Conservation (phyloP, 23 tunicate genomes). For the Styela clava region DNA sequence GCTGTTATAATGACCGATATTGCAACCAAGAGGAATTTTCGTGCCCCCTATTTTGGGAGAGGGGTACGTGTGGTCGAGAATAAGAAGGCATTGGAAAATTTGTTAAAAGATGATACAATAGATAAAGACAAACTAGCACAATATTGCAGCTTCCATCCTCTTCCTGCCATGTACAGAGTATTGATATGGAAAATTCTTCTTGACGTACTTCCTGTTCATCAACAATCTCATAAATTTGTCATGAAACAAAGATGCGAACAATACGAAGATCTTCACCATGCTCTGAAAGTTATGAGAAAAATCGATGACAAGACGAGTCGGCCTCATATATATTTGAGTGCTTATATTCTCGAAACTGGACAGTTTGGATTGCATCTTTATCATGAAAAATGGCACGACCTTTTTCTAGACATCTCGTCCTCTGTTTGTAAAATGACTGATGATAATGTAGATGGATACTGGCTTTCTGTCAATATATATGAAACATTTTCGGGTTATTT, state of each 20-base stretch:
- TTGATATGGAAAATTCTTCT: constrained; percentile 80
- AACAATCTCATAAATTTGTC: constrained; percentile 83
- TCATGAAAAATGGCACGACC: constrained; percentile 40
- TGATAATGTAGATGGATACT: constrained; percentile 48
- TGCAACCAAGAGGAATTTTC: constrained; percentile 44
- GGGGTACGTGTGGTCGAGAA: constrained; percentile 42
- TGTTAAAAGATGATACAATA: constrained; percentile 62
- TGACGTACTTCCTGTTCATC: constrained; percentile 63
- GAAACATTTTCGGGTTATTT: constrained; percentile 20
- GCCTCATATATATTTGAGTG: constrained; percentile 34
- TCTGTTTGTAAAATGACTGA: constrained; percentile 55
- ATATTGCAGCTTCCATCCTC: constrained; percentile 50
- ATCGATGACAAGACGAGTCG: constrained; percentile 43
- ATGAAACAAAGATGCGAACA: constrained; percentile 69
- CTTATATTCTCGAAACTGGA: constrained; percentile 62
- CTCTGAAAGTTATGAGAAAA: constrained; percentile 55
- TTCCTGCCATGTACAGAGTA: constrained; percentile 55
- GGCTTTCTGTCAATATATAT: constrained; percentile 49
- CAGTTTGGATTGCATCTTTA: constrained; percentile 26
- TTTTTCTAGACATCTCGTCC: constrained; percentile 36
- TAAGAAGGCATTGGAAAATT: constrained; percentile 59
- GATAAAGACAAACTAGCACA: constrained; percentile 42
- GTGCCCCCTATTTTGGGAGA: constrained; percentile 58
- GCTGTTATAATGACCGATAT: background rate
- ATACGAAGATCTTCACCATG: constrained; percentile 59